phyloP scores from a whole-genome alignment of 2,797 vertebrate species.

The Lutjanus argentimaculatus region DNA sequence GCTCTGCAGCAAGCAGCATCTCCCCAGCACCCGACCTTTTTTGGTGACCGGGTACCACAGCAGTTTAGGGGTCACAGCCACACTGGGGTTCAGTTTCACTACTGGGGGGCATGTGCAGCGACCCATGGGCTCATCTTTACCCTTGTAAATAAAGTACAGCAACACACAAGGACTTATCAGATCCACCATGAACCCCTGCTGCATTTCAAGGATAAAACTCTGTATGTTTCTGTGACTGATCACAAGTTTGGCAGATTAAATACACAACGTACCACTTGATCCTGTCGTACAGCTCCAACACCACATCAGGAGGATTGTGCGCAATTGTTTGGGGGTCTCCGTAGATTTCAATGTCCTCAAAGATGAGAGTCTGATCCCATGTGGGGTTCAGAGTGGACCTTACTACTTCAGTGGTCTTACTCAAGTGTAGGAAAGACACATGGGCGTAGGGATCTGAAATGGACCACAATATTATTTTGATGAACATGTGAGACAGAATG shows the following conservation, averaged over 20 bases:
- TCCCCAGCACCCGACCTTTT: slow-evolving; percentile 90
- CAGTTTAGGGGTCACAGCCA: slow-evolving; percentile 88
- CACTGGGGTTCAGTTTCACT: slow-evolving; percentile 90
- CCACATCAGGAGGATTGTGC: slow-evolving; percentile 90
- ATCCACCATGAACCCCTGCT: neutral
- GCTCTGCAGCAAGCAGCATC: slow-evolving; percentile 93
- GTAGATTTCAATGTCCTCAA: slow-evolving; percentile 95
- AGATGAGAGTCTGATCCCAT: slow-evolving; percentile 98
- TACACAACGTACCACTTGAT: slow-evolving; percentile 91
- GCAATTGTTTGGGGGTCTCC: slow-evolving; percentile 91
- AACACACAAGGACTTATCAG: neutral
- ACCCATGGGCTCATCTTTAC: slow-evolving; percentile 96
- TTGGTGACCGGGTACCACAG: slow-evolving; percentile 93
- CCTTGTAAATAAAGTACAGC: slow-evolving; percentile 82
- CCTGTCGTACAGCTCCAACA: slow-evolving; percentile 95
- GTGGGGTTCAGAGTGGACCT: slow-evolving; percentile 93
- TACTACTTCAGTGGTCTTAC: slow-evolving; percentile 96
- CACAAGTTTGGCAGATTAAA: neutral
- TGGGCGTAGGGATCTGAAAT: slow-evolving; percentile 94
- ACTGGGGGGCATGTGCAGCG: slow-evolving; percentile 90
- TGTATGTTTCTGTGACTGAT: neutral
- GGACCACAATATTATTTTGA: neutral
- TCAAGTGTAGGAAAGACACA: slow-evolving; percentile 95
- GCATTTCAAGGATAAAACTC: neutral
- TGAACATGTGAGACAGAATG: neutral